Base-by-base conservation (phyloP, 2,113 vertebrate genomes). In the Myodes glareolus region DNA sequence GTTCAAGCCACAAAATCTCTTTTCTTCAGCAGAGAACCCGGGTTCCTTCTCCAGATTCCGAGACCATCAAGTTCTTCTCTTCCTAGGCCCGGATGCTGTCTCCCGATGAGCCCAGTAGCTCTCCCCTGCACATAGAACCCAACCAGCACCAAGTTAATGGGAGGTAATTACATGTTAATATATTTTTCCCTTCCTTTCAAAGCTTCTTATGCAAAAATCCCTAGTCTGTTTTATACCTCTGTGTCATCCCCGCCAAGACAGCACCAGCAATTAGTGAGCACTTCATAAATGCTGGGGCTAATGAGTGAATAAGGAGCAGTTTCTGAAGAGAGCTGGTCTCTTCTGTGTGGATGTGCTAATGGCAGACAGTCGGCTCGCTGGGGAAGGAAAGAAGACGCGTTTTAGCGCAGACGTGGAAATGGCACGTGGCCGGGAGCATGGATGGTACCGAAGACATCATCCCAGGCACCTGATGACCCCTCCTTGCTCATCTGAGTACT, bases 191-290 rank as follows among this genome's bases (percentile, higher is more conserved):
- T 67, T 47, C n/a, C 7, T 91, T 92, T 96, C 58, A 85, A 94
- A 92, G 76, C 31, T 97, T 78, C 47, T 77, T 80, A 75, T 70
- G 75, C 75, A 94, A 94, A 78, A 85, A 61, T 33, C 23, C 25
- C 42, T 52, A 63, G 63, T 63, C 75, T 77, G 33, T 27, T 92
- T 82, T 61, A n/a, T 95, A 47, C 45, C 75, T 52, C 88, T 92
- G 31, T 68, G 21, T 36, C 17, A 23, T 33, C 55, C 16, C 39
- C 86, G 39, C 13, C 33, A 73, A 70, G 82, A 47, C 27, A 80
- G 87, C 33, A 70, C 7, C 73, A 96, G 75, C 16, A 81, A 39
- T 67, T 85, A 63, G 61, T 61, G 92, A 67, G n/a, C 65, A 73
- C 58, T 96, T 88, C 89, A 58, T 84, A 88, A 91, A 68, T 63